These are phyloP conservation scores for Catajapyx aquilonaris DNA, from an alignment of 1,140 invertebrate species.

Conservation along the genomic window DNA sequence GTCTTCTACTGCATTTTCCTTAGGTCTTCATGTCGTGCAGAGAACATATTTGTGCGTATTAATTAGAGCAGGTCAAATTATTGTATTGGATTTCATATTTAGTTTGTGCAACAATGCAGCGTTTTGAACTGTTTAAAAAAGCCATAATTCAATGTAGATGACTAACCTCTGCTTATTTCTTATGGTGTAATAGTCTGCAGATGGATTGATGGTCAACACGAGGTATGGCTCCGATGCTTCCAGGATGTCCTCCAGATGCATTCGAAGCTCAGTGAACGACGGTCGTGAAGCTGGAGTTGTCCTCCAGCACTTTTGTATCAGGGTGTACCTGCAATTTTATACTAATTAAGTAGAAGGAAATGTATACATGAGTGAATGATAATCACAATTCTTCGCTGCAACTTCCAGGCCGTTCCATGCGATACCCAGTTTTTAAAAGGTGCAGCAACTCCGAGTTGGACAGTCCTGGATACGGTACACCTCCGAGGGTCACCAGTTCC, in stretches of 20 bases:
- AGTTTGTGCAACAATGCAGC: too few species aligned
- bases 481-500: slow-evolving; percentile 22
- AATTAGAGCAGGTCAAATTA: too few species aligned
- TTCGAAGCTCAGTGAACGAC: slow-evolving; percentile 24
- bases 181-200: background rate
- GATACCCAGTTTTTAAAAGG: slow-evolving; percentile 24
- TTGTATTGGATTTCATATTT: too few species aligned
- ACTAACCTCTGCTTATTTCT: slow-evolving; percentile 8
- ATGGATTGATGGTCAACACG: slow-evolving; percentile 15
- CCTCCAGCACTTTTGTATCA: slow-evolving; percentile 35
- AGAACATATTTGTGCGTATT: too few species aligned
- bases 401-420: slow-evolving; percentile 29
- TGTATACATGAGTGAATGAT: background rate
- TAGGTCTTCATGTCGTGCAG: too few species aligned
- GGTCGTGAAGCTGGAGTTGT: slow-evolving; percentile 26
- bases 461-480: slow-evolving; percentile 16
- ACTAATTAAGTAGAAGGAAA: background rate
- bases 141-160: too few species aligned
- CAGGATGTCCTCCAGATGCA: slow-evolving; percentile 22
- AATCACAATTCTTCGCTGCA: slow-evolving; percentile 31
- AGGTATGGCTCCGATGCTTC: slow-evolving; percentile 23
- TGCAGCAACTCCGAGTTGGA: slow-evolving; percentile 23
- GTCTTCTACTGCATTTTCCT: too few species aligned
- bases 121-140: too few species aligned
- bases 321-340: slow-evolving; percentile 21